A percentile compares a stretch with the other conserved stretches of the same genome.
These are phyloP conservation scores for Lepidurus apus DNA, from an alignment of 1,140 invertebrate species.

Conservation along the genomic window DNA sequence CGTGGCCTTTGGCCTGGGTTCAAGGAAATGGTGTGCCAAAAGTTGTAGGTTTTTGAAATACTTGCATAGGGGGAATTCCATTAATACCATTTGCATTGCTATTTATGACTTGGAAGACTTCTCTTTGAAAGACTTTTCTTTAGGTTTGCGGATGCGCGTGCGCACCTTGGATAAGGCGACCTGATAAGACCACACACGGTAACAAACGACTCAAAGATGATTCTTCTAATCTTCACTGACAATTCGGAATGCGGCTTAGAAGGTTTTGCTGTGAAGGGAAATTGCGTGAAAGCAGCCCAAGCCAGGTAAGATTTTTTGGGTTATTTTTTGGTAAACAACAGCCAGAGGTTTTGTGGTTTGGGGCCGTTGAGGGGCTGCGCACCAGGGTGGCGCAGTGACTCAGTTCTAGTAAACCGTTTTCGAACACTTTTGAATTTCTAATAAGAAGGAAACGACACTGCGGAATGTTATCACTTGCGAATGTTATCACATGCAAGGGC, in stretches of 20 bases:
- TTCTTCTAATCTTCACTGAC: background rate
- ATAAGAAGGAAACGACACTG: no score
- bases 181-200: constrained; percentile 4
- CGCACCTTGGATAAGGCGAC: background rate
- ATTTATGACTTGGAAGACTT: background rate
- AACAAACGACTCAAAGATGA: constrained; percentile 3
- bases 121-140: background rate
- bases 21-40: background rate
- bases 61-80: background rate
- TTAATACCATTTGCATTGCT: background rate
- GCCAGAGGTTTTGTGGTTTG: background rate
- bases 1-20: background rate
- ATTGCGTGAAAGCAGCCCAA: background rate
- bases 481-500: no score
- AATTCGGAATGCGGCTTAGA: background rate
- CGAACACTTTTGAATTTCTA: background rate
- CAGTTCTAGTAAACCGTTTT: background rate
- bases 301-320: background rate
- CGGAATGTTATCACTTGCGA: no score
- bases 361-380: background rate
- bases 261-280: constrained; percentile 9
- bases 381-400: background rate
- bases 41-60: background rate
- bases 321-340: background rate
- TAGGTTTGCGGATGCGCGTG: background rate